Conservation (phyloP, 2,113 vertebrate species). For the Calonectris borealis region DNA sequence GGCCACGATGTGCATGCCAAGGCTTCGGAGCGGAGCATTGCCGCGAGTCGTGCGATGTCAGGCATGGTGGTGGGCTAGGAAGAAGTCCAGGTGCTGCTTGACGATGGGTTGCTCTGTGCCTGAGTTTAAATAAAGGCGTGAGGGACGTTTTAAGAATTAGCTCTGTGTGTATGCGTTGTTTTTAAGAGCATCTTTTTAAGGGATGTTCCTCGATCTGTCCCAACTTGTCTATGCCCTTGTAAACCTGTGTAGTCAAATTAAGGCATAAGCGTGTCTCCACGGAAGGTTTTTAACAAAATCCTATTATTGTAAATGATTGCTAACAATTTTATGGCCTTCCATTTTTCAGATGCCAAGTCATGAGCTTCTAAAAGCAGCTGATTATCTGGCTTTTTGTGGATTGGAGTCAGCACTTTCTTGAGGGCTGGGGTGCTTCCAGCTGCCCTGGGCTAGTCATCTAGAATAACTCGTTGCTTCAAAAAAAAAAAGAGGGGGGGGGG, state of each 20-base stretch:
- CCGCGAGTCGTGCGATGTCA: accelerated
- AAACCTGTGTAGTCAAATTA: background rate
- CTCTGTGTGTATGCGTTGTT: background rate
- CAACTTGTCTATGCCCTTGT: background rate
- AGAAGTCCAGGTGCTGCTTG: background rate
- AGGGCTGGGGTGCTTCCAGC: conserved; percentile 33
- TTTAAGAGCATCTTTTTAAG: background rate
- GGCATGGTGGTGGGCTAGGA: background rate
- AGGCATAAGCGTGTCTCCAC: background rate
- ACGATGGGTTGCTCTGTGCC: background rate
- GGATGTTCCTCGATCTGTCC: background rate
- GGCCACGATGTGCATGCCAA: background rate
- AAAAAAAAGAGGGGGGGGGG: accelerated
- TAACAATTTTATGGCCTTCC: conserved; percentile 4
- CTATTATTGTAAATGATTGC: background rate
- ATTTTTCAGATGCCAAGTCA: background rate
- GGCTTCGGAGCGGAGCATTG: background rate
- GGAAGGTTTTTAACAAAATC: background rate
- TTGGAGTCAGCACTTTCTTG: conserved; percentile 25
- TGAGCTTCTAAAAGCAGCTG: conserved; percentile 10
- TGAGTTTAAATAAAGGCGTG: background rate
- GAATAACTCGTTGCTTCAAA: background rate
- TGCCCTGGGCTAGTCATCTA: conserved; percentile 11
- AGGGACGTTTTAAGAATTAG: background rate
- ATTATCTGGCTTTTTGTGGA: conserved; percentile 14